These are phyloP conservation scores for Basileuterus tristriatus DNA, from an alignment of 2,797 vertebrate species.

Conservation along the genomic window DNA sequence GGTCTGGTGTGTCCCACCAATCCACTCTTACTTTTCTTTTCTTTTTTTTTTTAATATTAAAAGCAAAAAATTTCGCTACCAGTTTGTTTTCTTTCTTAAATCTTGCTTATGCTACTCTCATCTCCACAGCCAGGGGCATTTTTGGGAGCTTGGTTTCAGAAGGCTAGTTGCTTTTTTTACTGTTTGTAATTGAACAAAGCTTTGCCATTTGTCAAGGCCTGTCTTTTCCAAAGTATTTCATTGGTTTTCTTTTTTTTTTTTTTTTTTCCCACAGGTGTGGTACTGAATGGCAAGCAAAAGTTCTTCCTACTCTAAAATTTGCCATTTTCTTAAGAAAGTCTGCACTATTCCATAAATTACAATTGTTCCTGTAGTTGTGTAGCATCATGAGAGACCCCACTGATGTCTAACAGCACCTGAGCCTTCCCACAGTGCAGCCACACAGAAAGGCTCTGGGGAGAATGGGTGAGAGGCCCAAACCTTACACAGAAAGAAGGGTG, in stretches of 20 bases:
- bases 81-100: conserved; percentile 59
- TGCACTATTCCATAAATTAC: neutral
- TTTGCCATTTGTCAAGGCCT: conserved; percentile 52
- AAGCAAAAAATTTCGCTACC: neutral
- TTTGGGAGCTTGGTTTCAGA: neutral
- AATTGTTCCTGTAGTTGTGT: neutral
- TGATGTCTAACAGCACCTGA: neutral
- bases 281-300: conserved; percentile 35
- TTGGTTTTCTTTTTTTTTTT: conserved; percentile 17
- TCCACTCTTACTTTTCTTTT: too few relatives aligned
- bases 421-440: neutral
- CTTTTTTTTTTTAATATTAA: neutral
- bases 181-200: conserved; percentile 48
- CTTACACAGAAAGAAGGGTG: neutral
- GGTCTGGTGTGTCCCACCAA: accelerated
- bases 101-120: conserved; percentile 38
- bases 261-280: neutral
- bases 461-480: neutral
- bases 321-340: neutral
- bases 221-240: conserved; percentile 25
- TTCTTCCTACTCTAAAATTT: neutral
- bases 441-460: neutral
- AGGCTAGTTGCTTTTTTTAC: neutral
- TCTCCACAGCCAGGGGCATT: conserved; percentile 34
- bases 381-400: neutral